Conservation (phyloP, 53 echinoderm and acorn worm genomes). For the Astropecten irregularis region DNA sequence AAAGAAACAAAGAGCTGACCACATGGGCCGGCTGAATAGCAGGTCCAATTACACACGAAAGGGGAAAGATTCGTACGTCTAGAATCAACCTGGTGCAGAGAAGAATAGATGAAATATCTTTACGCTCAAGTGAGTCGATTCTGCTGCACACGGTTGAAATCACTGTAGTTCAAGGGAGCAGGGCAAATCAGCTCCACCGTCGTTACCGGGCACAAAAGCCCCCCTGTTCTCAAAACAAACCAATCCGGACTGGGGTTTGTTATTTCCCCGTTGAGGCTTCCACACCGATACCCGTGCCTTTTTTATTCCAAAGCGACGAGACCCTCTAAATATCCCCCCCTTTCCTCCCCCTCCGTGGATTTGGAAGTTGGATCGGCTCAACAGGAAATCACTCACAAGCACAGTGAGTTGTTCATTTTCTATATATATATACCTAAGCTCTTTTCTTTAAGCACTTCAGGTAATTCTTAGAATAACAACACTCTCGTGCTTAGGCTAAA, state of each 20-base stretch:
- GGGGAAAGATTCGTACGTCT: slow-evolving; percentile 38
- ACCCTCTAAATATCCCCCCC: slow-evolving; percentile 1
- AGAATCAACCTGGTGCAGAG: slow-evolving; percentile 44
- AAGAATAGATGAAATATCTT: slow-evolving; percentile 66
- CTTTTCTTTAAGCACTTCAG: slow-evolving; percentile 39
- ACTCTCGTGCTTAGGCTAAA: slow-evolving; percentile 14
- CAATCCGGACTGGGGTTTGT: slow-evolving; percentile 3
- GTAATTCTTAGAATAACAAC: slow-evolving; percentile 59
- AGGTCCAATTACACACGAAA: slow-evolving; percentile 72
- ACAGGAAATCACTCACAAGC: slow-evolving; percentile 44
- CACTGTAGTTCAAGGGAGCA: slow-evolving; percentile 59
- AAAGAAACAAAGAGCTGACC: slow-evolving; percentile 94
- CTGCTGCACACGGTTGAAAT: slow-evolving; percentile 52
- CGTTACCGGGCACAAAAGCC: slow-evolving; percentile 26
- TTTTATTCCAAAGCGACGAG: not conserved
- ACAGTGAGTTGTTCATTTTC: slow-evolving; percentile 49
- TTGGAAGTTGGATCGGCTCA: slow-evolving; percentile 9
- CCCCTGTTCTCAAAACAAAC: slow-evolving; percentile 42
- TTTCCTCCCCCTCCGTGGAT: too few relatives aligned
- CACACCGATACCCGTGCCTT: slow-evolving; percentile 31
- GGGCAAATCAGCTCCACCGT: slow-evolving; percentile 40
- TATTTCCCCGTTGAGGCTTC: slow-evolving; percentile 1
- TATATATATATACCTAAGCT: not conserved
- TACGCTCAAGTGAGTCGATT: slow-evolving; percentile 63
- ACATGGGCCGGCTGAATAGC: slow-evolving; percentile 97